These are phyloP conservation scores for Pseudoips prasinana DNA, from an alignment of 2,888 invertebrate species.

Conservation along the genomic window DNA sequence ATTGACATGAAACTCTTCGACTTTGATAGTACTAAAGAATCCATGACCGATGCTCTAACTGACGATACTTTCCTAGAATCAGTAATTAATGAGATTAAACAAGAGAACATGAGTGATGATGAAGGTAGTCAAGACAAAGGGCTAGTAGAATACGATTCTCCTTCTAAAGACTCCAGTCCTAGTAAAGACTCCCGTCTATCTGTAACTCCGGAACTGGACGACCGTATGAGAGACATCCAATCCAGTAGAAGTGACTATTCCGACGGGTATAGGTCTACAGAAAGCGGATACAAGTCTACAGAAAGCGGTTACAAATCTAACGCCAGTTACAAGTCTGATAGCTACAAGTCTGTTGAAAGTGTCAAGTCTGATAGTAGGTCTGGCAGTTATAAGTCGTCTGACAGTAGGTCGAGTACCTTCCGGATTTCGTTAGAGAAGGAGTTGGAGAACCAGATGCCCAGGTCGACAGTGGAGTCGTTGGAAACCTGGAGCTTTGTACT, in stretches of 20 bases:
- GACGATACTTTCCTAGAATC: constrained; percentile 72
- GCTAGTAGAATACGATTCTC: constrained; percentile 73
- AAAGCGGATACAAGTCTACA: constrained; percentile 38
- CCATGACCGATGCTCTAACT: constrained; percentile 51
- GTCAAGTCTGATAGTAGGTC: neutral
- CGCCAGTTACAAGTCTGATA: constrained; percentile 16
- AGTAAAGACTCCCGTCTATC: constrained; percentile 37
- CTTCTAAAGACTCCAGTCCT: constrained; percentile 43
- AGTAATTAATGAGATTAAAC: constrained; percentile 71
- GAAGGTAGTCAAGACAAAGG: constrained; percentile 63
- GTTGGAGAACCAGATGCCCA: constrained; percentile 47
- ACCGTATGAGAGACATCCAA: constrained; percentile 40
- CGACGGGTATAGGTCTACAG: constrained; percentile 33
- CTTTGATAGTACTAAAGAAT: constrained; percentile 48
- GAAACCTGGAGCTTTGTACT: constrained; percentile 74
- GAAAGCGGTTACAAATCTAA: constrained; percentile 32
- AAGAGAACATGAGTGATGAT: constrained; percentile 62
- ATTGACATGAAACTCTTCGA: constrained; percentile 43
- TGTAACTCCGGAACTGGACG: constrained; percentile 64
- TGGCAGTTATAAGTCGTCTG: constrained; percentile 17
- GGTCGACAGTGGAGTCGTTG: constrained; percentile 59
- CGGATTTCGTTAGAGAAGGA: constrained; percentile 56
- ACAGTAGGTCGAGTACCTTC: constrained; percentile 33
- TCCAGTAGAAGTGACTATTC: constrained; percentile 33
- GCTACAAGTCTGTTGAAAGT: neutral